A percentile compares a stretch with the other conserved stretches of the same genome.
Evolutionary conservation across 2,113 vertebrate species (phyloP).

Genomic region (Meles meles): DNA sequence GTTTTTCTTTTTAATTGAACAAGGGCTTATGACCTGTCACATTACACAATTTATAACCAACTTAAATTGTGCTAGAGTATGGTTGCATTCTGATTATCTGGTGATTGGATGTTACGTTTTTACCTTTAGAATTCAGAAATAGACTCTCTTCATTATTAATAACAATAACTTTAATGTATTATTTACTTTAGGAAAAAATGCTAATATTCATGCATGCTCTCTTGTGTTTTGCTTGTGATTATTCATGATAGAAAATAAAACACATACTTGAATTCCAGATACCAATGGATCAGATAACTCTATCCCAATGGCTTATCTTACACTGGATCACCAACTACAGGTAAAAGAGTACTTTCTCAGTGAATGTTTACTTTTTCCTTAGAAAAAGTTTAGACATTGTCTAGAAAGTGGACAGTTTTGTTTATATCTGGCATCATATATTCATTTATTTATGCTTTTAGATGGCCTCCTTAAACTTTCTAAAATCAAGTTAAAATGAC

Average conservation of each 20-base stretch:
- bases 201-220: neutral
- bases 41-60: neutral
- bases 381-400: neutral
- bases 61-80: neutral
- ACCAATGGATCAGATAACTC: slow-evolving; percentile 99
- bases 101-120: neutral
- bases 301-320: slow-evolving; percentile 99
- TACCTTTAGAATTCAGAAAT: slow-evolving; percentile 46
- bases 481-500: slow-evolving; percentile 70
- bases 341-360: slow-evolving; percentile 78
- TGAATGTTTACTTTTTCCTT: neutral
- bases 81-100: neutral
- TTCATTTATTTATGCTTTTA: slow-evolving; percentile 67
- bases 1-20: slow-evolving; percentile 35
- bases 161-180: neutral
- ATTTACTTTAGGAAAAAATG: neutral
- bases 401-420: neutral
- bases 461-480: slow-evolving; percentile 59
- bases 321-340: slow-evolving; percentile 98
- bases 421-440: slow-evolving; percentile 16
- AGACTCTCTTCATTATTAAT: neutral
- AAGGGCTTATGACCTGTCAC: neutral
- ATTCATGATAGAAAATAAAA: slow-evolving; percentile 35
- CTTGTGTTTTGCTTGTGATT: slow-evolving; percentile 16
- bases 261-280: slow-evolving; percentile 84